These are phyloP conservation scores for Eupithecia insigniata DNA, from an alignment of 2,888 invertebrate genomes.

Conservation along the genomic window DNA sequence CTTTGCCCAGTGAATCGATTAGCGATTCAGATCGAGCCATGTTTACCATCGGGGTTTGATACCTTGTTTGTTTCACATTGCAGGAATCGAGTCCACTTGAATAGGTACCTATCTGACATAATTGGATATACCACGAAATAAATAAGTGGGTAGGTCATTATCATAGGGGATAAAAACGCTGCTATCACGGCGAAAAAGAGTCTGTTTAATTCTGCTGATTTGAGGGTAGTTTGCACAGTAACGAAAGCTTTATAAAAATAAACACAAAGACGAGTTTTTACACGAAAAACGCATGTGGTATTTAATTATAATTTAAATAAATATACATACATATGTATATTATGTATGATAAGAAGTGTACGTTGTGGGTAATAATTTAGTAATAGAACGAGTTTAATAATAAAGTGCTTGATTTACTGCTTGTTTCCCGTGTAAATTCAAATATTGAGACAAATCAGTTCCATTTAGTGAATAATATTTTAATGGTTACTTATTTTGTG, in stretches of 20 bases:
- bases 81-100: constrained; percentile 5
- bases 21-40: constrained; percentile 54
- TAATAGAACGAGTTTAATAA: too few species aligned
- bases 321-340: too few species aligned
- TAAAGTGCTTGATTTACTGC: too few species aligned
- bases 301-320: too few species aligned
- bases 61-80: constrained; percentile 36
- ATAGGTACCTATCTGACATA: neutral
- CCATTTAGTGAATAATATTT: too few species aligned
- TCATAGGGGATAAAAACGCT: neutral
- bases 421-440: too few species aligned
- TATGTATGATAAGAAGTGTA: too few species aligned
- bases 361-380: too few species aligned
- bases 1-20: constrained; percentile 49
- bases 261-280: neutral
- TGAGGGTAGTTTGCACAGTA: neutral
- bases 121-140: neutral
- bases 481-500: too few species aligned
- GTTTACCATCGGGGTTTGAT: constrained; percentile 60
- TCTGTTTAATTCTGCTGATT: neutral
- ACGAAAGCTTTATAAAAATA: neutral
- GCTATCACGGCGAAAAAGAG: neutral
- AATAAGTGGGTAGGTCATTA: neutral
- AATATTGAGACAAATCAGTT: too few species aligned
- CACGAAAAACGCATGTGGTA: neutral